Conservation (phyloP, 2,113 vertebrate species). For the Nesospiza acunhae region DNA sequence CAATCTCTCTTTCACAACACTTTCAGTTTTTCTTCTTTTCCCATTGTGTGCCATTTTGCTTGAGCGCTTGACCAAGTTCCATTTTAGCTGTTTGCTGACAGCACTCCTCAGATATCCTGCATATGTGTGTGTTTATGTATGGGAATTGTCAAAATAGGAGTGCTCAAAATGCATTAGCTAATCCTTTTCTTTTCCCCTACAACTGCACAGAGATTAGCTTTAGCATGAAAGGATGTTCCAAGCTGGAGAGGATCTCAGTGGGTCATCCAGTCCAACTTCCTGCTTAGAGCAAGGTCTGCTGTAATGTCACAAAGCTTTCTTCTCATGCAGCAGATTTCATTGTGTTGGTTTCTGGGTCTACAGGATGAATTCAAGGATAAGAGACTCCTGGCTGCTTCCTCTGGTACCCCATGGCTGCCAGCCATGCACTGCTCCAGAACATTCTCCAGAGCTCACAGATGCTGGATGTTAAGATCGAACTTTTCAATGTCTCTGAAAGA, state of each 20-base stretch:
- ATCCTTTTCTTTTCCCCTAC: neutral
- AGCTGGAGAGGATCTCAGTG: neutral
- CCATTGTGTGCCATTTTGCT: neutral
- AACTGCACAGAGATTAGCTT: neutral
- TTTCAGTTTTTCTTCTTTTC: neutral
- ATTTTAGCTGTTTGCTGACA: neutral
- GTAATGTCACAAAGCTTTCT: neutral
- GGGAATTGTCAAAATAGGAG: neutral
- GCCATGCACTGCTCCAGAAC: neutral
- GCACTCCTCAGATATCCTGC: neutral
- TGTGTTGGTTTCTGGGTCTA: neutral
- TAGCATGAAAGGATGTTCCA: neutral
- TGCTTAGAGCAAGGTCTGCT: neutral
- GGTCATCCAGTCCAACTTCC: neutral
- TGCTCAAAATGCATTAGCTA: neutral
- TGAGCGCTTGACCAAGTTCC: neutral
- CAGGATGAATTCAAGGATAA: neutral
- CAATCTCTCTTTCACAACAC: neutral
- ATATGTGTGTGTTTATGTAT: neutral
- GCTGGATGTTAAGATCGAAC: neutral
- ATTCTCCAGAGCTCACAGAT: neutral
- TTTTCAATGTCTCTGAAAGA: neutral
- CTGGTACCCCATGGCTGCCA: neutral
- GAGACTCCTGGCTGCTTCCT: neutral
- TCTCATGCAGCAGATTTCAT: neutral